A percentile compares a stretch with the other conserved stretches of the same genome.
phyloP scores from a whole-genome alignment of 2,113 vertebrate genomes.

The Garra rufa region DNA sequence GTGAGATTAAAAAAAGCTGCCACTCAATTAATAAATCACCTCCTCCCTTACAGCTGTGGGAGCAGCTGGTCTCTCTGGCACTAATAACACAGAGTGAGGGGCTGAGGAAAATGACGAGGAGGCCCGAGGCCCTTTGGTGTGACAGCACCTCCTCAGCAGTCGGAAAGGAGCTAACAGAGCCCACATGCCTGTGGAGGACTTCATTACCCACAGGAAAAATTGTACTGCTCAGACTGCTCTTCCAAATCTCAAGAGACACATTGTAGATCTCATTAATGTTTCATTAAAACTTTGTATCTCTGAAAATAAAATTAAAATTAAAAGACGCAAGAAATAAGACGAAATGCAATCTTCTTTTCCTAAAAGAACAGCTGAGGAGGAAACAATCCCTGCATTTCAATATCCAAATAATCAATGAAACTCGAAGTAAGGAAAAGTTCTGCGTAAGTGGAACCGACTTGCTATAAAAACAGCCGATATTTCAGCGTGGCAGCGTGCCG shows the following conservation, averaged over 20 bases:
- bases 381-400: slow-evolving; percentile 20
- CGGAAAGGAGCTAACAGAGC: slow-evolving; percentile 46
- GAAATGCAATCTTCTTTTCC: background rate
- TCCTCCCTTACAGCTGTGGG: slow-evolving; percentile 55
- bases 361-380: background rate
- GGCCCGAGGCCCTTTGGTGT: background rate
- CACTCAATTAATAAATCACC: slow-evolving; percentile 58
- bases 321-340: background rate
- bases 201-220: slow-evolving; percentile 29
- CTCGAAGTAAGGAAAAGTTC: slow-evolving; percentile 57
- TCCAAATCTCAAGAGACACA: slow-evolving; percentile 58
- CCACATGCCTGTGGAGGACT: slow-evolving; percentile 47
- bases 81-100: slow-evolving; percentile 46
- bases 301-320: background rate
- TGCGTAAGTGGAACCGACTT: slow-evolving; percentile 58
- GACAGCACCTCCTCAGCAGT: slow-evolving; percentile 38
- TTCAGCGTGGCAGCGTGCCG: slow-evolving; percentile 53
- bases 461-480: slow-evolving; percentile 57
- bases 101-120: slow-evolving; percentile 26
- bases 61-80: slow-evolving; percentile 53
- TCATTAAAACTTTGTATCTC: background rate
- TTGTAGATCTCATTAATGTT: slow-evolving; percentile 67
- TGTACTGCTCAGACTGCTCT: background rate
- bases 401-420: slow-evolving; percentile 21
- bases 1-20: slow-evolving; percentile 50